Evolutionary conservation across 2,113 vertebrate species (phyloP), one percentile per base, ranked within the genome.

Genomic region (Thunnus maccoyii): DNA sequence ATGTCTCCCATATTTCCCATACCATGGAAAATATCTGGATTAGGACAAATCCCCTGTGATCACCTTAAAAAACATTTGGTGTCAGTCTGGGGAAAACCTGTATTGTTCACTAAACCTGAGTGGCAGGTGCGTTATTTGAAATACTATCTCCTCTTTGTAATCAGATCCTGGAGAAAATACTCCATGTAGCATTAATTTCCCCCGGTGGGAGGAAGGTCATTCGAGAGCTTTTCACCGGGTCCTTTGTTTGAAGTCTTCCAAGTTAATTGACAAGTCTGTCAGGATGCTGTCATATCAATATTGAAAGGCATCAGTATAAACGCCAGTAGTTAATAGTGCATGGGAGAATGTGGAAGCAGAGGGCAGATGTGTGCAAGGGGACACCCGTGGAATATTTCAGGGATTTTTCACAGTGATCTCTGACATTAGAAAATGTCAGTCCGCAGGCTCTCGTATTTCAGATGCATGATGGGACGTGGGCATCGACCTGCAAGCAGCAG

Each of bases 61-160:
- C 67, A 12, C 20, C 50, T 58, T 51, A 46, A 79, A 80, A 86
- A 66, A 52, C 46, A 51, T 56, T 54, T 27, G 46, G 22, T 67
- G 52, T 80, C 57, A 51, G 22, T 66, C 44, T 20, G 14, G 22
- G 50, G 15, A 72, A 72, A 71, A 17, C n/a, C 32, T 52, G 60
- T 61, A 84, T 89, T 85, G 72, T 88, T 85, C 61, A 3, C 15
- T 75, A 76, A 86, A 82, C 47, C 72, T 86, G 83, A 86, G 61
- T 82, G 82, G 55, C 88, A 88, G 72, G 66, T 85, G 75, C 77
- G 80, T 81, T 68, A 74, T 80, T 54, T 82, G 88, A 82, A 89
- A 87, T 72, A 14, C 47, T 61, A 69, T 64, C 55, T 69, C 51
- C 16, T 58, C 52, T 82, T 57, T 68, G 88, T 77, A 79, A 90